Evolutionary conservation across 1,140 invertebrate species (phyloP).

Genomic region (Cotesia vestalis): DNA sequence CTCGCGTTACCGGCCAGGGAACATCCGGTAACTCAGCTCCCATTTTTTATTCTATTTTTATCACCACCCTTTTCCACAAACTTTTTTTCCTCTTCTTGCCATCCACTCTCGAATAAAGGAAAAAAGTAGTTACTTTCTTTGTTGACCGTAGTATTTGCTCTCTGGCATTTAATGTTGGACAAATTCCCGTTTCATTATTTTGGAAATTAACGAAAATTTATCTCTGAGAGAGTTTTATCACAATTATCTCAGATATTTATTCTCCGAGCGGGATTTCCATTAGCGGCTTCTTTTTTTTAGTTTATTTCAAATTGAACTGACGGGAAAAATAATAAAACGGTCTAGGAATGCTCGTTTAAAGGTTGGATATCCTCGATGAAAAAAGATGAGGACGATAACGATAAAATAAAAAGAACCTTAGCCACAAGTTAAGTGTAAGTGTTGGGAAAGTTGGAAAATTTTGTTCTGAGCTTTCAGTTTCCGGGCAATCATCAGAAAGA

Average conservation of each 20-base stretch:
- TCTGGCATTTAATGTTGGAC: too few relatives aligned
- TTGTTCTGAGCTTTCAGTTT: neutral
- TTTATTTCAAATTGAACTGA: too few relatives aligned
- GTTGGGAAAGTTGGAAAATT: neutral
- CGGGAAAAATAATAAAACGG: neutral
- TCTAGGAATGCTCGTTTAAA: too few relatives aligned
- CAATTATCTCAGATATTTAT: too few relatives aligned
- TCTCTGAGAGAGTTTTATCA: too few relatives aligned
- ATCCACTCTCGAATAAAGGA: neutral
- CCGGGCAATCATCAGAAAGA: conserved; percentile 26
- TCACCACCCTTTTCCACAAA: neutral
- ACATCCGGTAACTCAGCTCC: conserved; percentile 23
- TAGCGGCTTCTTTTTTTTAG: too few relatives aligned
- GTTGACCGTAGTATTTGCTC: too few relatives aligned
- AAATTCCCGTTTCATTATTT: too few relatives aligned
- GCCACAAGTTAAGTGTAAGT: neutral
- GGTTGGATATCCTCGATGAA: too few relatives aligned
- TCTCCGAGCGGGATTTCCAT: too few relatives aligned
- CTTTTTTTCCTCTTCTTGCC: neutral
- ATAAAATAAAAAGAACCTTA: conserved; percentile 2
- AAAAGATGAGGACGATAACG: conserved; percentile 1
- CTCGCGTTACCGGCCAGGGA: conserved; percentile 21
- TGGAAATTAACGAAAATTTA: too few relatives aligned
- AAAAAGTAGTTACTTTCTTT: neutral
- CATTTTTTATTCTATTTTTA: conserved; percentile 18